These are phyloP conservation scores for Lutjanus erythropterus DNA, from an alignment of 2,113 vertebrate species.

Conservation along the genomic window DNA sequence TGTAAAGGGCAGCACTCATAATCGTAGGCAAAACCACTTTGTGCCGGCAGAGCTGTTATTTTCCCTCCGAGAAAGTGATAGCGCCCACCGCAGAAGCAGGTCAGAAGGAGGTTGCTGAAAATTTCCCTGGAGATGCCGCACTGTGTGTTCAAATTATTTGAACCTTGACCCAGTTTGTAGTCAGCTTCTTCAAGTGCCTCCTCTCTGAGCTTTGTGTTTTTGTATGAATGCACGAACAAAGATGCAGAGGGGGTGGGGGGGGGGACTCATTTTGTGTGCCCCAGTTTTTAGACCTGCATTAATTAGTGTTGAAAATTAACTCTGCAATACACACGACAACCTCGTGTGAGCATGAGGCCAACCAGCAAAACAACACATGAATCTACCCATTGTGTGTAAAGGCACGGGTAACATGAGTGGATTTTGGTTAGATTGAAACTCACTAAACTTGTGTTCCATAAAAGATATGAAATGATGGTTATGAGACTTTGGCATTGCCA, in stretches of 20 bases:
- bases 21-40: conserved; percentile 27
- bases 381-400: conserved; percentile 1
- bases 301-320: conserved; percentile 72
- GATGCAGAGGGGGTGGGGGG: conserved; percentile 21
- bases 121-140: conserved; percentile 58
- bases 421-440: not conserved
- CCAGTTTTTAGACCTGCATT: conserved; percentile 66
- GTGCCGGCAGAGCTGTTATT: conserved; percentile 12
- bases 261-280: conserved; percentile 63
- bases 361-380: conserved; percentile 9
- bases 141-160: conserved; percentile 52
- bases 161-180: conserved; percentile 66
- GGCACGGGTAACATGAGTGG: not conserved
- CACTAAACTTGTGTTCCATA: not conserved
- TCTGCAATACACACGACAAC: conserved; percentile 22
- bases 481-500: not conserved
- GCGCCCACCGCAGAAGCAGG: conserved; percentile 40
- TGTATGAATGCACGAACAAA: conserved; percentile 46
- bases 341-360: conserved; percentile 29
- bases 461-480: not conserved
- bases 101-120: conserved; percentile 42
- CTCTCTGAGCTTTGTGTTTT: conserved; percentile 43
- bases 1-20: conserved; percentile 27
- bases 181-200: conserved; percentile 42
- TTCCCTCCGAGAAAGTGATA: conserved; percentile 32